Evolutionary conservation across 1,140 invertebrate species (phyloP).

Genomic region (Colletes gigas): DNA sequence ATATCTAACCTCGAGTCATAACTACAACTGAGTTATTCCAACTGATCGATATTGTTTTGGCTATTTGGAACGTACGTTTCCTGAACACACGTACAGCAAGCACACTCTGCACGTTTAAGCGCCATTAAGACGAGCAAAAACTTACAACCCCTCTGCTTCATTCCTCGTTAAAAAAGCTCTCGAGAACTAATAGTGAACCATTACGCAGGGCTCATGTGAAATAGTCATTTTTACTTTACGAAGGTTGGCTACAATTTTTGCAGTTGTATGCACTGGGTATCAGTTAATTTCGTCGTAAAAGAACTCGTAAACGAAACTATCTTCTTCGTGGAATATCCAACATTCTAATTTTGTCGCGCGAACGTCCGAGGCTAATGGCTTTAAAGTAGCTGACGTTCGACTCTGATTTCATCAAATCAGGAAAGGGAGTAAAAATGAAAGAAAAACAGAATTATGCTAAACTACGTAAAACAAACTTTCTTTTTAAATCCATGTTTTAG

Average conservation of each 20-base stretch:
- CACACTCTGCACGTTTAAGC: not conserved
- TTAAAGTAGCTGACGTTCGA: not conserved
- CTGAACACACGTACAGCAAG: not conserved
- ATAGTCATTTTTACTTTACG: slow-evolving; percentile 15
- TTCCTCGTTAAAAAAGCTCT: not conserved
- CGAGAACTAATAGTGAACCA: slow-evolving; percentile 23
- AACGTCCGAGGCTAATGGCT: slow-evolving; percentile 6
- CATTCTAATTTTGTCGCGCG: not conserved
- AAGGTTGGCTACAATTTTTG: slow-evolving; percentile 19
- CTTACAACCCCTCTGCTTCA: slow-evolving; percentile 2
- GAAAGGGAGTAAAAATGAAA: too few relatives aligned
- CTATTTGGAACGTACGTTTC: not conserved
- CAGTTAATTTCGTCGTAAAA: not conserved
- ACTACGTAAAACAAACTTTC: not conserved
- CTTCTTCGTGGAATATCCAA: not conserved
- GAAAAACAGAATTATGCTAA: not conserved
- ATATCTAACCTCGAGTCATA: not conserved
- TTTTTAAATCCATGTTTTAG: not conserved
- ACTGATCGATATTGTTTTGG: not conserved
- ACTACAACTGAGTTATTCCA: not conserved
- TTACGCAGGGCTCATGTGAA: slow-evolving; percentile 7
- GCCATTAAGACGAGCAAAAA: slow-evolving; percentile 37
- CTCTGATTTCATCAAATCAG: not conserved
- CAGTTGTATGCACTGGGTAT: not conserved
- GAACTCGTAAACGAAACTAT: not conserved